Conservation (phyloP, 1,140 invertebrate species). For the Papilio polyxenes region DNA sequence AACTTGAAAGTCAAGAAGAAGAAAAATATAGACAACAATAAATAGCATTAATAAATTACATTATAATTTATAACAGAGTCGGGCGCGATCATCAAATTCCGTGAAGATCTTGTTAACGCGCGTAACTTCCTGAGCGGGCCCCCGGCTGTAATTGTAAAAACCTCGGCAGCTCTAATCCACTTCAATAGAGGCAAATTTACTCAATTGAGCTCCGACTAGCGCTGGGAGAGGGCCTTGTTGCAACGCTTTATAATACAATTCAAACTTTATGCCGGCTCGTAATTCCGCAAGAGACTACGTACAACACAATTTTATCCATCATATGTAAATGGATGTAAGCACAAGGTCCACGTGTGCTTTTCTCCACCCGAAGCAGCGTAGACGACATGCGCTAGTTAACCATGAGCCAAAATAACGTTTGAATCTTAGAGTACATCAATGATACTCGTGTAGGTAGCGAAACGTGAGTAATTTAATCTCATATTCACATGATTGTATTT, state of each 20-base stretch:
- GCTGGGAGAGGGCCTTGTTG: constrained; percentile 48
- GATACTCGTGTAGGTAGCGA: constrained; percentile 28
- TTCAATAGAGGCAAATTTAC: constrained; percentile 59
- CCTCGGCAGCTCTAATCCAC: constrained; percentile 59
- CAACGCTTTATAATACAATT: not conserved
- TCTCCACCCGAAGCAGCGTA: too few relatives aligned
- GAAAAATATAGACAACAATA: not conserved
- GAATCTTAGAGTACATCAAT: not conserved
- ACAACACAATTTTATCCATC: not conserved
- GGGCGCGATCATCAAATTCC: constrained; percentile 21
- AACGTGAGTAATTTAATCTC: constrained; percentile 24
- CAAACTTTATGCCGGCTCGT: not conserved
- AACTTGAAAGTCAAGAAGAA: too few relatives aligned
- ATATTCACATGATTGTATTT: constrained; percentile 25
- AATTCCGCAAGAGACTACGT: not conserved
- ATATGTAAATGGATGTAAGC: too few relatives aligned
- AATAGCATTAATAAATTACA: not conserved
- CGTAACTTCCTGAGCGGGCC: constrained; percentile 48
- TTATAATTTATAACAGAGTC: not conserved
- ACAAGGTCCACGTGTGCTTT: too few relatives aligned
- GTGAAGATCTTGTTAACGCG: constrained; percentile 44
- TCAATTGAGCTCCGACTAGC: constrained; percentile 53
- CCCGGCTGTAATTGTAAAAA: constrained; percentile 57
- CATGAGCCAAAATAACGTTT: not conserved
- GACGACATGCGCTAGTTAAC: not conserved